These are phyloP conservation scores for Mesembrinibis cayennensis DNA, from an alignment of 2,113 vertebrate genomes.

Conservation along the genomic window DNA sequence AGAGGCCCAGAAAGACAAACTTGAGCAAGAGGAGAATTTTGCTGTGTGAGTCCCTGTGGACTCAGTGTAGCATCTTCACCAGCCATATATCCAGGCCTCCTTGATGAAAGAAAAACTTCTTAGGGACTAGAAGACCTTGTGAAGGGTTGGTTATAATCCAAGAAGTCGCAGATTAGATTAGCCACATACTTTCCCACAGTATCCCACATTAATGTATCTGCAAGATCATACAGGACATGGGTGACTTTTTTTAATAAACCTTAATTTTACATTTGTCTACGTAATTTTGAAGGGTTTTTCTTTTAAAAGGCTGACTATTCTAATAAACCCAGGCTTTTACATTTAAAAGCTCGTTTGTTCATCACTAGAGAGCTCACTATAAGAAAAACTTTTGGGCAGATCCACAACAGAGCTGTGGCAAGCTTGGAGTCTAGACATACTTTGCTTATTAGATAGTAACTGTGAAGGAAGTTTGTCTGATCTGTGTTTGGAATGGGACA, in stretches of 20 bases:
- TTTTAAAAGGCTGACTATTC: neutral
- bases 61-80: neutral
- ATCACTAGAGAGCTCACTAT: neutral
- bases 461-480: neutral
- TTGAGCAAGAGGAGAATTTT: neutral
- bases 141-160: neutral
- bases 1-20: neutral
- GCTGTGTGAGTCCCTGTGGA: neutral
- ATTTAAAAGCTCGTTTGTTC: neutral
- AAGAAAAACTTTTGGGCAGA: neutral
- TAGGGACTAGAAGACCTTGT: neutral
- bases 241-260: neutral
- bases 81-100: neutral
- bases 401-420: neutral
- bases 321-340: neutral
- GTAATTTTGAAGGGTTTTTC: neutral
- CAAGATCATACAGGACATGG: neutral
- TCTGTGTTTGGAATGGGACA: neutral
- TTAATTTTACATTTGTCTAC: neutral
- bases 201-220: too few relatives aligned
- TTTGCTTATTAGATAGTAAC: neutral
- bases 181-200: too few relatives aligned
- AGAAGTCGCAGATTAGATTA: neutral
- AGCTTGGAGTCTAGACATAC: neutral
- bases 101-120: neutral